Base-by-base conservation (phyloP, 2,113 vertebrate genomes). In the Paralichthys olivaceus region DNA sequence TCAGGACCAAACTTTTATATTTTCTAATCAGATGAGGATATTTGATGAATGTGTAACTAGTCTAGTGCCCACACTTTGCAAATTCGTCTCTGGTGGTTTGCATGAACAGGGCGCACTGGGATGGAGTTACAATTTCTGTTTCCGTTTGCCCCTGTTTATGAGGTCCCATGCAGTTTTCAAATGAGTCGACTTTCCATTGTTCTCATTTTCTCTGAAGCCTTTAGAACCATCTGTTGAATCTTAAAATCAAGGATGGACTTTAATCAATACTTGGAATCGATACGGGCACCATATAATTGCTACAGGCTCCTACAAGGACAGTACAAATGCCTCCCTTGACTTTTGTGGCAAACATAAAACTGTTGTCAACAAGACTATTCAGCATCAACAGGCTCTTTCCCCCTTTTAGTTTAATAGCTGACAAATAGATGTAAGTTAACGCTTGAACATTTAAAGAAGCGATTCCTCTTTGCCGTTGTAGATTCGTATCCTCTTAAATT, bases 321-420 rank as follows among this genome's bases (percentile, higher is more conserved):
- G 85, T 87, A 90, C 87, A 91, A 93, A 90, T 83, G 83, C 51
- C 72, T 89, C 86, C 80, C 88, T n/a, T 28, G 87, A 72, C 85
- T 68, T 87, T 75, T 89, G 85, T 77, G 85, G 80, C 69, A 34
- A 63, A 81, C 69, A 82, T 80, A 61, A 80, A 87, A 70, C 78
- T 71, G 64, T 70, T 76, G 75, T 81, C 58, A 79, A 83, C 43
- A 76, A 80, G 54, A 3, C 59, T 29, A 14, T 61, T 37, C n/a
- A 34, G 85, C 70, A 70, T 53, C 49, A 54, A 15, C 0, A 4
- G 47, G 58, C 59, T n/a, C 37, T 63, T 88, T 75, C 17, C 40
- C 25, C 1, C 47, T 67, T 79, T 87, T 63, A 72, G 79, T 90
- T 80, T 7, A 63, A 79, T 64, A 74, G 61, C 17, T 23, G 69